Percentiles rank a stretch among this genome's conserved stretches.
phyloP scores from a whole-genome alignment of 1,140 invertebrate species.

The Eriosoma lanigerum region DNA sequence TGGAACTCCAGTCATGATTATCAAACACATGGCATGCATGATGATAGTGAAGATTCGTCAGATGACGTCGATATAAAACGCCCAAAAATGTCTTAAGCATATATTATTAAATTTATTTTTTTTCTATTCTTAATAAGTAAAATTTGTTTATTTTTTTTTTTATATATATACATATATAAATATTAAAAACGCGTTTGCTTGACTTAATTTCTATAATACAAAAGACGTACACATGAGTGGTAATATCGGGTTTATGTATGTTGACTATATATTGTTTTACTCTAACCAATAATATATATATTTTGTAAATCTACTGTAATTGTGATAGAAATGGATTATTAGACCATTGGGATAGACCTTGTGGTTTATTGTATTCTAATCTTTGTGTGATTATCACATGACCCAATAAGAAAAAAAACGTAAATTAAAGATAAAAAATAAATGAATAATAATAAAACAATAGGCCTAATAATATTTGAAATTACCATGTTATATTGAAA shows the following conservation, averaged over 20 bases:
- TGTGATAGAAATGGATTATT: conserved; percentile 41
- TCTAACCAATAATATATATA: conserved; percentile 35
- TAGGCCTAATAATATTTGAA: conserved; percentile 21
- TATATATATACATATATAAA: conserved; percentile 4
- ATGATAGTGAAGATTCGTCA: conserved; percentile 41
- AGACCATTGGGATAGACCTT: not conserved
- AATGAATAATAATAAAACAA: too few species aligned
- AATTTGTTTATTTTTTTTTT: conserved; percentile 44
- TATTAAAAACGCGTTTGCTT: conserved; percentile 27
- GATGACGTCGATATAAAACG: conserved; percentile 45
- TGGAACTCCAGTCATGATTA: conserved; percentile 48
- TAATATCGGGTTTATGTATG: not conserved
- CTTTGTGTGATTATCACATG: too few species aligned
- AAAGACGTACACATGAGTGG: conserved; percentile 10
- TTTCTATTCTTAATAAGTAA: conserved; percentile 44
- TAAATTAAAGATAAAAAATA: too few species aligned
- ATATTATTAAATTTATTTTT: too few species aligned
- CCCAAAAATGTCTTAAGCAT: conserved; percentile 49
- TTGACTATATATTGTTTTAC: not conserved
- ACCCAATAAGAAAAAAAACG: too few species aligned
- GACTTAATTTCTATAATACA: conserved; percentile 19
- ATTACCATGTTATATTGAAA: conserved; percentile 39
- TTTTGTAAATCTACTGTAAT: conserved; percentile 46
- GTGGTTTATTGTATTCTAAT: not conserved
- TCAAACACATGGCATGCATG: conserved; percentile 42